Evolutionary conservation across 2,797 vertebrate genomes (phyloP).

Genomic region (Pagetopsis macropterus): DNA sequence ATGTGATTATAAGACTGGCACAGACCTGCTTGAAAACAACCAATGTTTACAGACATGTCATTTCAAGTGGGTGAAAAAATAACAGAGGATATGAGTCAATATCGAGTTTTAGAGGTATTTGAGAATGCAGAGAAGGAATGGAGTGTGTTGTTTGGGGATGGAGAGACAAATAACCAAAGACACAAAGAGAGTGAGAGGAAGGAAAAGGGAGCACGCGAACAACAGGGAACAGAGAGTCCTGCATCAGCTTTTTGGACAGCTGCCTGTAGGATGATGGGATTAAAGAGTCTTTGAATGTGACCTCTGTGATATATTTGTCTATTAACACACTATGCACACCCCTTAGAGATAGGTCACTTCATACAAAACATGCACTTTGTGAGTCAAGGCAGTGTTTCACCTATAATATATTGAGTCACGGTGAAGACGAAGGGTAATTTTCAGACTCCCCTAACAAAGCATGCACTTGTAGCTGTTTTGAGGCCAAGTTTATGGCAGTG

Average conservation of each 20-base stretch:
- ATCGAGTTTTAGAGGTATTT: constrained; percentile 52
- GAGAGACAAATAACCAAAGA: constrained; percentile 36
- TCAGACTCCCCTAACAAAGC: neutral
- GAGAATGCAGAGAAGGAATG: constrained; percentile 44
- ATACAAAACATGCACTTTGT: constrained; percentile 41
- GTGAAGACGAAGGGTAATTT: neutral
- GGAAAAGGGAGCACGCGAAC: constrained; percentile 22
- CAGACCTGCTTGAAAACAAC: constrained; percentile 50
- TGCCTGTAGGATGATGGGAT: constrained; percentile 77
- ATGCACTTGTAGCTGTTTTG: constrained; percentile 6
- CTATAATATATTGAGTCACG: constrained; percentile 7
- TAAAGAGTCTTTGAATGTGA: constrained; percentile 75
- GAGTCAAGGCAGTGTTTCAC: constrained; percentile 35
- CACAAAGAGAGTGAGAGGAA: constrained; percentile 16
- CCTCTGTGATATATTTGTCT: constrained; percentile 61
- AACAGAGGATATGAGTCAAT: constrained; percentile 36
- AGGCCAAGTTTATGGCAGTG: neutral
- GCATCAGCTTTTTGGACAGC: constrained; percentile 72
- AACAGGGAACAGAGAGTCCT: constrained; percentile 33
- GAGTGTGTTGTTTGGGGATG: constrained; percentile 51
- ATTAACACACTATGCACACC: constrained; percentile 58
- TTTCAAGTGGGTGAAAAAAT: constrained; percentile 22
- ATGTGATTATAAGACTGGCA: constrained; percentile 61
- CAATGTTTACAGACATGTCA: constrained; percentile 60
- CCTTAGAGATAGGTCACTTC: constrained; percentile 59